phyloP scores from a whole-genome alignment of 2,113 vertebrate genomes.

The Candoia aspera region DNA sequence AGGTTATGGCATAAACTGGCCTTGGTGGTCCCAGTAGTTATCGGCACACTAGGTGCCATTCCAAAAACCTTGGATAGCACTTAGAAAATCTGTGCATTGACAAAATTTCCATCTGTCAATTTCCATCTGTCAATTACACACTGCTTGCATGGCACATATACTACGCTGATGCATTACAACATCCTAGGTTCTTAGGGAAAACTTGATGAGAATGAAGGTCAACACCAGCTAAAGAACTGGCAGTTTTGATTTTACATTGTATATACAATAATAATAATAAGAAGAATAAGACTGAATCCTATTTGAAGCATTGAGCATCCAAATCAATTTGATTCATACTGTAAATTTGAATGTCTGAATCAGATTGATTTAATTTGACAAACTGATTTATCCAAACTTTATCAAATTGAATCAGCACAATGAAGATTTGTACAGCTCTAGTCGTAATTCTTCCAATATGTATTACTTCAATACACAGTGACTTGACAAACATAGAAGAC shows the following conservation, averaged over 20 bases:
- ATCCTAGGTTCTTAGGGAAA: not conserved
- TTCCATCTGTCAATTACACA: not conserved
- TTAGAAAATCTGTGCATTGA: not conserved
- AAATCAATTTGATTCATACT: not conserved
- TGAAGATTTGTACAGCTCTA: not conserved
- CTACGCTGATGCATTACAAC: not conserved
- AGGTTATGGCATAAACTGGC: not conserved
- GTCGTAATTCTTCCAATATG: conserved; percentile 44
- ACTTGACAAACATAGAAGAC: conserved; percentile 46
- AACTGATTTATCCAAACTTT: not conserved
- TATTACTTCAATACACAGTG: conserved; percentile 24
- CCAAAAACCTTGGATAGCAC: not conserved
- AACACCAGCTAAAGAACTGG: not conserved
- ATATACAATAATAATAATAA: too few relatives aligned
- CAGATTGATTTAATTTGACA: not conserved
- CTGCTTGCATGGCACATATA: not conserved
- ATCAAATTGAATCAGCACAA: not conserved
- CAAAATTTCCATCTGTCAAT: not conserved
- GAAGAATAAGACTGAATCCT: not conserved
- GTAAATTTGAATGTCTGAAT: not conserved
- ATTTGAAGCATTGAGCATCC: not conserved
- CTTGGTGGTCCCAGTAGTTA: not conserved
- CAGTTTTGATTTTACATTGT: not conserved
- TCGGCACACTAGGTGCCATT: not conserved
- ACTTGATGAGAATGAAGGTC: not conserved